Base-by-base conservation (phyloP, 2,888 invertebrate species). In the Perdita meconis region DNA sequence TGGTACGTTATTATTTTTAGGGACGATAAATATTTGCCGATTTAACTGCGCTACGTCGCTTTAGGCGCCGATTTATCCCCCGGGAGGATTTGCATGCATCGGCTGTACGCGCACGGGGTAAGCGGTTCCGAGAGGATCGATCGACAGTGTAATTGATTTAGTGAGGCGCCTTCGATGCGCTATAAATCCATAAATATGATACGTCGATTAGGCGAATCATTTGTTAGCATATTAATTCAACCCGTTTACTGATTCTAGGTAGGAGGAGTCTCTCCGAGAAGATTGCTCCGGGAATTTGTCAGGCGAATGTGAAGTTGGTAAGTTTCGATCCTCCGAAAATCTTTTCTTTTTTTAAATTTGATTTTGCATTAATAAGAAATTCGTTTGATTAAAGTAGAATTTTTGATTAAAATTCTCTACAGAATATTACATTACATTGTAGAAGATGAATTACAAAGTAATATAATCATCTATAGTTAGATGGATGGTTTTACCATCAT, bases 131-230 rank as follows among this genome's bases (percentile, higher is more conserved):
- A 47, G 36, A 30, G 61, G 59, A 79, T 78, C 78, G 83, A 81
- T 75, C 75, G 70, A 50, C 70, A 51, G 57, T 36, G 36, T 47
- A 69, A 83, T 79, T 83, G 83, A 83, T 83, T 83, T 79, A 81
- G 63, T 38, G 74, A 55, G 64, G 26, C 67, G 67, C 47, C 67
- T 38, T 36, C 69, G 51, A 70, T 71, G 19, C 30, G 12, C 24
- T 50, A 55, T 81, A 83, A 83, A 83, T 83, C 83, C 79, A 55
- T 24, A 38, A n/a, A 19, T 60, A 51, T 16, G 59, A 55, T 55
- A 24, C 38, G 51, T 68, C 68, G 73, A 76, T 79, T 61, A 59
- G 10, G 2, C 13, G 57, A 59, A 61, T 76, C 79, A 69, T 81
- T 83, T 73, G 66, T 76, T 79, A 79, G 73, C 81, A 66, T n/a